A percentile compares a stretch with the other conserved stretches of the same genome.
These are phyloP conservation scores for Drosophila biarmipes DNA, from an alignment of 1,140 invertebrate species.

Conservation along the genomic window DNA sequence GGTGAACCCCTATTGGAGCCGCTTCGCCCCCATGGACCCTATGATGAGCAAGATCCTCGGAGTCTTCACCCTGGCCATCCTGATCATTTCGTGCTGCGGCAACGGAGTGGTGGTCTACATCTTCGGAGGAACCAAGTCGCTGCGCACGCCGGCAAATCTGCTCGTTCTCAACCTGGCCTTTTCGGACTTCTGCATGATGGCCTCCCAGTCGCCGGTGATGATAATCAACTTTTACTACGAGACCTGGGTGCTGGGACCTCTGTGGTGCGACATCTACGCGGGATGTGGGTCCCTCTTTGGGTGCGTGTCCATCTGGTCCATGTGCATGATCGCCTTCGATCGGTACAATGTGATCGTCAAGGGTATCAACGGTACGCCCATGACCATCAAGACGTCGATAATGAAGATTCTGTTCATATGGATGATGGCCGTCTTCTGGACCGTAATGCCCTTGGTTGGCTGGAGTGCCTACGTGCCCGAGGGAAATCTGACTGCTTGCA, in stretches of 20 bases:
- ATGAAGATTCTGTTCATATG: constrained; percentile 89
- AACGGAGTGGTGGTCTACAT: constrained; percentile 88
- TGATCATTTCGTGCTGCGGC: constrained; percentile 85
- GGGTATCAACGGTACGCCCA: constrained; percentile 88
- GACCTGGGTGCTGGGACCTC: constrained; percentile 93
- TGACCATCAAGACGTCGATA: constrained; percentile 89
- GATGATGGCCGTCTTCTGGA: constrained; percentile 89
- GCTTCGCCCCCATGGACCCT: constrained; percentile 91
- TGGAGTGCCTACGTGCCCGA: constrained; percentile 93
- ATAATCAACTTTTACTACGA: constrained; percentile 94
- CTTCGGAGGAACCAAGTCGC: constrained; percentile 87
- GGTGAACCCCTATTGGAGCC: constrained; percentile 90
- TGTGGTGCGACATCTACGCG: constrained; percentile 93
- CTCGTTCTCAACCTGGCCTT: constrained; percentile 87
- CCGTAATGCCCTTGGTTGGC: constrained; percentile 88
- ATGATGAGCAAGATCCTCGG: constrained; percentile 86
- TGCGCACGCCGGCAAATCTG: constrained; percentile 87
- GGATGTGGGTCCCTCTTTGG: constrained; percentile 92
- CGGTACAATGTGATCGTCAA: constrained; percentile 95
- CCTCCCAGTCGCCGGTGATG: constrained; percentile 92
- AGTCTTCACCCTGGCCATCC: constrained; percentile 66
- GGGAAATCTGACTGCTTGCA: constrained; percentile 93
- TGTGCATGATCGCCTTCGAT: constrained; percentile 94
- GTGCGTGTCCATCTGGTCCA: constrained; percentile 93
- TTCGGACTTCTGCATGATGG: constrained; percentile 93